Conservation (phyloP, 2,797 vertebrate genomes). For the Falco columbarius region DNA sequence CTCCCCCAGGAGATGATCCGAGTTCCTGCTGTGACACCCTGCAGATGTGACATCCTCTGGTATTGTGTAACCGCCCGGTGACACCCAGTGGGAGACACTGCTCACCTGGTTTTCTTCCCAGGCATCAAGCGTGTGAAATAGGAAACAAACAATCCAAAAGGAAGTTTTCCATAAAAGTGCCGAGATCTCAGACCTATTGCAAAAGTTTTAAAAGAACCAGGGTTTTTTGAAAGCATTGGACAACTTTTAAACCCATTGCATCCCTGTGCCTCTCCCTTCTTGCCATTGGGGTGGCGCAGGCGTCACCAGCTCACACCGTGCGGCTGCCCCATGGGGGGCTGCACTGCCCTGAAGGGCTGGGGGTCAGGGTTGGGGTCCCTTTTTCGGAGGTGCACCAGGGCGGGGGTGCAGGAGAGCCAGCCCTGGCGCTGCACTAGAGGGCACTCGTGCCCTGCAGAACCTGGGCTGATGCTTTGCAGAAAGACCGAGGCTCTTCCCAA, state of each 20-base stretch:
- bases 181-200: neutral
- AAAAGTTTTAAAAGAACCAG: neutral
- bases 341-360: rapidly evolving
- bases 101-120: neutral
- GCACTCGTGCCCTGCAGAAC: conserved; percentile 18
- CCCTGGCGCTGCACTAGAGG: conserved; percentile 38
- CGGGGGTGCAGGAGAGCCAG: neutral
- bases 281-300: neutral
- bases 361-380: neutral
- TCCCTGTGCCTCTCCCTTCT: neutral
- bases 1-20: neutral
- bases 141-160: neutral
- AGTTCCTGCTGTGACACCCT: neutral
- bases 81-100: neutral
- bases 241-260: neutral
- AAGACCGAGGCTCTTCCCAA: rapidly evolving
- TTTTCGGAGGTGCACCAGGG: neutral
- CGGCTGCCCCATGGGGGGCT: neutral
- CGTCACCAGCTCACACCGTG: rapidly evolving
- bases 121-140: neutral
- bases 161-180: neutral
- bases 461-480: rapidly evolving
- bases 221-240: neutral
- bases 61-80: neutral
- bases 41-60: rapidly evolving